Percentiles rank a stretch among this genome's conserved stretches.
These are phyloP conservation scores for Pleuronectes platessa DNA, from an alignment of 2,113 vertebrate species.

Conservation along the genomic window DNA sequence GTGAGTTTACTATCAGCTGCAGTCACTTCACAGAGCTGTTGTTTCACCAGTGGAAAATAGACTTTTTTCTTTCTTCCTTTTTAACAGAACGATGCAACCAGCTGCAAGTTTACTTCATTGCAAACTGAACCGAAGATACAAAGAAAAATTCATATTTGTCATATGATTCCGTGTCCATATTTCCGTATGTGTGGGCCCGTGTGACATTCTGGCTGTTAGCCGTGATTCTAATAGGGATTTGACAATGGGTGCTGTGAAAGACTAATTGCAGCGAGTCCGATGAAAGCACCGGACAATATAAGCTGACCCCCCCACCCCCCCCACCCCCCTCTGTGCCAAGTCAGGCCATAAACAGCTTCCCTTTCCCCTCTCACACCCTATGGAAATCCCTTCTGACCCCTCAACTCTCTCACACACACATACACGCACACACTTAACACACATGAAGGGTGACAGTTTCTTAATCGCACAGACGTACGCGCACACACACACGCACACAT, in stretches of 20 bases:
- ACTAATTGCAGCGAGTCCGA: conserved; percentile 72
- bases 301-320: conserved; percentile 68
- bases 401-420: conserved; percentile 24
- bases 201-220: conserved; percentile 15
- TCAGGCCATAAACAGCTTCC: conserved; percentile 72
- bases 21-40: conserved; percentile 14
- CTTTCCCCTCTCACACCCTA: conserved; percentile 70
- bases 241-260: conserved; percentile 43
- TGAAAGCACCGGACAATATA: conserved; percentile 67
- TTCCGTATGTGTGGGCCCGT: background rate
- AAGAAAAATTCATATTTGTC: background rate
- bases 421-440: conserved; percentile 42
- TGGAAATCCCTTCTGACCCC: conserved; percentile 64
- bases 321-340: conserved; percentile 73
- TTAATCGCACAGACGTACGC: conserved; percentile 45
- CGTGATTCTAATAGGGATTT: conserved; percentile 43
- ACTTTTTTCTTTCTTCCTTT: background rate
- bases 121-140: background rate
- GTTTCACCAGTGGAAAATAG: background rate
- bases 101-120: background rate
- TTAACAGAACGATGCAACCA: conserved; percentile 29
- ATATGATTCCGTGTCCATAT: background rate
- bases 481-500: conserved; percentile 43
- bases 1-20: conserved; percentile 28
- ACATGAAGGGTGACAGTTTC: conserved; percentile 58